Evolutionary conservation across 2,888 invertebrate genomes (phyloP).

Genomic region (Meiosimyza decipiens): DNA sequence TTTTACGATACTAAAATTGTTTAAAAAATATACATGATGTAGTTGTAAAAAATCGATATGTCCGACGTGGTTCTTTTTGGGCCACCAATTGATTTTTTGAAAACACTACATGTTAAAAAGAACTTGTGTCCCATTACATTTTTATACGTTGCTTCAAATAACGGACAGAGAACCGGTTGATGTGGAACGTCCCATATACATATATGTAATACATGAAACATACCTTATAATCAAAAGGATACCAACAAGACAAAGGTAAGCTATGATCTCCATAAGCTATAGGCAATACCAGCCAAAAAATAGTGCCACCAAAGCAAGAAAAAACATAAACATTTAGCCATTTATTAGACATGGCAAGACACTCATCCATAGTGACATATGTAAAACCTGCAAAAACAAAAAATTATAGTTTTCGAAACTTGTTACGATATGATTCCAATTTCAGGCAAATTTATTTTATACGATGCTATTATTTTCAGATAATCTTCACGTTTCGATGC

Average conservation of each 20-base stretch:
- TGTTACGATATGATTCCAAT: too few species aligned
- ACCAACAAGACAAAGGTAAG: conserved; percentile 59
- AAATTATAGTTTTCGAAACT: not conserved
- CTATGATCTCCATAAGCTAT: conserved; percentile 52
- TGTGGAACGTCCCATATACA: too few species aligned
- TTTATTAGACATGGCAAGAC: conserved; percentile 45
- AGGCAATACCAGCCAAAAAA: conserved; percentile 52
- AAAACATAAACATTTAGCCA: conserved; percentile 52
- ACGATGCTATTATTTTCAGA: too few species aligned
- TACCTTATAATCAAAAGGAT: conserved; percentile 60
- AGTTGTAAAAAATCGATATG: too few species aligned
- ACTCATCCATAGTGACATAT: conserved; percentile 53
- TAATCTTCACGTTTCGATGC: not conserved
- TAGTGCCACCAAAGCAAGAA: conserved; percentile 49
- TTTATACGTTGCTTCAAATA: too few species aligned
- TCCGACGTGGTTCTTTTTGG: too few species aligned
- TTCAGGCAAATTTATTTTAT: not conserved
- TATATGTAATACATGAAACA: not conserved
- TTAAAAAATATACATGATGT: too few species aligned
- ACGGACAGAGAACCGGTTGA: too few species aligned
- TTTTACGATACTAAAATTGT: too few species aligned
- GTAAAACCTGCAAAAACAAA: conserved; percentile 50
- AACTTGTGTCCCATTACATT: too few species aligned
- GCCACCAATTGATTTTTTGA: too few species aligned
- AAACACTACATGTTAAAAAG: too few species aligned